Evolutionary conservation across 2,797 vertebrate genomes (phyloP), one percentile per base, ranked within the genome.

Genomic region (Uromys caudimaculatus): DNA sequence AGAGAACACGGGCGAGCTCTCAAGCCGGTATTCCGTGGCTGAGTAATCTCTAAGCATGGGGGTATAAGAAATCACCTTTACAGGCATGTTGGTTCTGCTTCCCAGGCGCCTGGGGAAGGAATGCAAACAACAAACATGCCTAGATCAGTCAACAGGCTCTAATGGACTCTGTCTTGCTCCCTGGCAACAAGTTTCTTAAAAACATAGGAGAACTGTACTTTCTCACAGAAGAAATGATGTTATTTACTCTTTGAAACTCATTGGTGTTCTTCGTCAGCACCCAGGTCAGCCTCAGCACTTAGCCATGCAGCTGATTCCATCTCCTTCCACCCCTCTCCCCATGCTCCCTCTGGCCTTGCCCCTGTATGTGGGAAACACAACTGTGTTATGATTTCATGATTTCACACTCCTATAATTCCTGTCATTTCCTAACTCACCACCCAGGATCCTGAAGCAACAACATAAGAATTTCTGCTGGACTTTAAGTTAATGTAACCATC

Each of bases 401-500:
- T 87, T 96, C 95, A 96, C 79, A 93, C 38, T 75, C 86, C 64
- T 82, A 58, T 67, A 71, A 93, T 64, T 91, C 89, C 89, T 89
- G 13, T 93, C 83, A 97, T 97, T 97, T 92, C 92, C 84, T 91
- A 87, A 95, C 92, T 95, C 69, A 91, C 92, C 77, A 95, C 64
- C 16, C 71, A 91, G 71, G 38, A 84, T 50, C 78, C 83, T 85
- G 67, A 96, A 95, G 89, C 94, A 96, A 94, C 93, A 95, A 96
- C 96, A 85, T 95, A 97, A 95, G 92, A 95, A 96, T 93, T 97
- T 97, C 89, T 97, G 44, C 90, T 92, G 87, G 89, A 79, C 90
- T 95, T 54, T 76, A 96, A 96, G 77, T 94, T 96, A 93, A 95
- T 69, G 69, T 83, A 95, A 92, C 58, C 89, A 93, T 89, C 77